Percentiles rank a stretch among this genome's conserved stretches.
Evolutionary conservation across 2,113 vertebrate genomes (phyloP).

Genomic region (Corapipo altera): DNA sequence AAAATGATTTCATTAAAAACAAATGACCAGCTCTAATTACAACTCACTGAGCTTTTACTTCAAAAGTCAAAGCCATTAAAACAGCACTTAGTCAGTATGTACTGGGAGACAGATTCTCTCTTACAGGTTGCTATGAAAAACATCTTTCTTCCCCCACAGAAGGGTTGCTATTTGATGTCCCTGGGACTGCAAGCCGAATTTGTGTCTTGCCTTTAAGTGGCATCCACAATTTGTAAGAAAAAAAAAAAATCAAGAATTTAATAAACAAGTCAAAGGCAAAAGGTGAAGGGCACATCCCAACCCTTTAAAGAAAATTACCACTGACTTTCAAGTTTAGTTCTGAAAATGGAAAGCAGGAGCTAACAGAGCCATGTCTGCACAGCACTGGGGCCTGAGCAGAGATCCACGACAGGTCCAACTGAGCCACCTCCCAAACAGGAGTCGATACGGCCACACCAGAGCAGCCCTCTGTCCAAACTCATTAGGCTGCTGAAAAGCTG

Average conservation of each 20-base stretch:
- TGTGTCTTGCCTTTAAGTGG: background rate
- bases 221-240: background rate
- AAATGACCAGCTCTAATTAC: conserved; percentile 54
- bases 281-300: background rate
- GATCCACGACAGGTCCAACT: background rate
- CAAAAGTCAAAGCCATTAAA: conserved; percentile 39
- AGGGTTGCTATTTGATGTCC: background rate
- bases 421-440: background rate
- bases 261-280: conserved; percentile 5
- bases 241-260: background rate
- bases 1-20: conserved; percentile 43
- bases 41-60: background rate
- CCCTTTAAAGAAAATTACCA: conserved; percentile 25
- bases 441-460: background rate
- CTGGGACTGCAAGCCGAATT: background rate
- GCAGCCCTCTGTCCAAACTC: background rate
- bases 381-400: background rate
- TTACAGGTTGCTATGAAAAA: background rate
- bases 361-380: background rate
- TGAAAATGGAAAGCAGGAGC: conserved; percentile 5
- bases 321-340: conserved; percentile 26
- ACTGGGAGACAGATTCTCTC: background rate
- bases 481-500: background rate
- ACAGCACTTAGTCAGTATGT: background rate
- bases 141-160: background rate